Base-by-base conservation (phyloP, 1,140 invertebrate genomes). In the Penaeus vannamei region DNA sequence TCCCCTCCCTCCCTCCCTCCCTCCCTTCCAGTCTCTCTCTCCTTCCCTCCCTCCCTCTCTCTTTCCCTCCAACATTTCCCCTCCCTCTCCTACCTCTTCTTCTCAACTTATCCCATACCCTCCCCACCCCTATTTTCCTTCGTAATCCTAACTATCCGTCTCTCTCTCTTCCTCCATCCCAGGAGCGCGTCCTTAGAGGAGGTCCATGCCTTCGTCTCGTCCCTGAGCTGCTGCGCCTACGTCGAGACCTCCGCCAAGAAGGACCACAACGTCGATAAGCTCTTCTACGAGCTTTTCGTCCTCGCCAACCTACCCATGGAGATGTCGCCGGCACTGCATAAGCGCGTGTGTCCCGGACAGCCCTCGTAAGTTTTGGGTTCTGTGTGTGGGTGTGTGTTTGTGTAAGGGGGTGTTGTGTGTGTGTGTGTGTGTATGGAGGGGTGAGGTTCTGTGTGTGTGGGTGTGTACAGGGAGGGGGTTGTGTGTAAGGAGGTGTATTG, bases 301-400 rank as follows among this genome's bases (percentile, higher is more conserved):
- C 94, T 96, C 19, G 96, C 96, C 17, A 96, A 96, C 92, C 93
- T 97, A 83, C 97, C 97, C 2, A 93, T 96, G 91, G 97, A 97
- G 93, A 97, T 97, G 97, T 96, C 96, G n/a, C 96, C 97, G 0
- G 97, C 97, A 92, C 95, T 96, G 92, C 96, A 97, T 92, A 95
- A 93, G 83, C 92, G 92, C 7, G 85, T 91, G 23, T 89, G 87
- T 92, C 93, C 14, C 91, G 92, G 76, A 92, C 93, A 22, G 91
- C 91, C 92, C 0, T 90, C 92, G 90, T 90, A 36, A 86, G 90
- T 42, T n/a, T 19, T 19, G 17, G 5, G 17, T 53, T 60, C 80
- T n/a, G 20, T 0, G 32, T 32, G 5, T 22, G 26, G 3, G 79
- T 81, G 19, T 22, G 32, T 22, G 23, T 8, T 10, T 22, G 42